phyloP scores from a whole-genome alignment of 2,113 vertebrate species.

The Zingel zingel region DNA sequence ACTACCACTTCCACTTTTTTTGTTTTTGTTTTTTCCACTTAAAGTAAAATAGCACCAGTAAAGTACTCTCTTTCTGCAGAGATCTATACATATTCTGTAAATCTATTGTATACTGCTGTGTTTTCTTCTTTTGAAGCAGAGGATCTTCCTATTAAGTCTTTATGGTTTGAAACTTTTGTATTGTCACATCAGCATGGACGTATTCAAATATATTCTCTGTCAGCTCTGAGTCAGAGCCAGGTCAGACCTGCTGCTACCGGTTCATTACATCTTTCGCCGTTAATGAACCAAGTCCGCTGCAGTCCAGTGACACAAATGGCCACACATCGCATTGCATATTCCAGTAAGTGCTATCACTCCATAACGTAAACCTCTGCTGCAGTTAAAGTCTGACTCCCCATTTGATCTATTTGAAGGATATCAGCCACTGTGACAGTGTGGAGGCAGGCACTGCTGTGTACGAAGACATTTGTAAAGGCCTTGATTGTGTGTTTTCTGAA shows the following conservation, averaged over 20 bases:
- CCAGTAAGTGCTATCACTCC: slow-evolving; percentile 30
- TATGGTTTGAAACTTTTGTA: not conserved
- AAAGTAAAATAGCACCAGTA: not conserved
- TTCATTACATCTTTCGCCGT: slow-evolving; percentile 29
- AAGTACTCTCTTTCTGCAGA: not conserved
- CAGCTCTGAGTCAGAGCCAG: not conserved
- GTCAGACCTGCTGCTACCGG: slow-evolving; percentile 10
- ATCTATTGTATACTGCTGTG: too few species aligned
- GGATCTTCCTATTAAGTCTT: not conserved
- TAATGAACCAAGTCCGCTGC: slow-evolving; percentile 44
- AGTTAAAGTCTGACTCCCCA: slow-evolving; percentile 5
- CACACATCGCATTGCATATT: slow-evolving; percentile 28
- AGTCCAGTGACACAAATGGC: not conserved
- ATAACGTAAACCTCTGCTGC: slow-evolving; percentile 29
- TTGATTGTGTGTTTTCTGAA: not conserved
- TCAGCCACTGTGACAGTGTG: slow-evolving; percentile 23
- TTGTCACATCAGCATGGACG: not conserved
- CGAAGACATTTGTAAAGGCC: not conserved
- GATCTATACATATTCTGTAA: not conserved
- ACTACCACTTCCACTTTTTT: not conserved
- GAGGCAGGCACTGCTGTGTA: not conserved
- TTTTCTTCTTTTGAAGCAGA: not conserved
- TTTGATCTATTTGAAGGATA: slow-evolving; percentile 9
- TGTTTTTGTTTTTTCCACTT: not conserved
- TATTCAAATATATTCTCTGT: not conserved